Conservation (phyloP, 2,797 vertebrate species). For the Diplodus puntazzo region DNA sequence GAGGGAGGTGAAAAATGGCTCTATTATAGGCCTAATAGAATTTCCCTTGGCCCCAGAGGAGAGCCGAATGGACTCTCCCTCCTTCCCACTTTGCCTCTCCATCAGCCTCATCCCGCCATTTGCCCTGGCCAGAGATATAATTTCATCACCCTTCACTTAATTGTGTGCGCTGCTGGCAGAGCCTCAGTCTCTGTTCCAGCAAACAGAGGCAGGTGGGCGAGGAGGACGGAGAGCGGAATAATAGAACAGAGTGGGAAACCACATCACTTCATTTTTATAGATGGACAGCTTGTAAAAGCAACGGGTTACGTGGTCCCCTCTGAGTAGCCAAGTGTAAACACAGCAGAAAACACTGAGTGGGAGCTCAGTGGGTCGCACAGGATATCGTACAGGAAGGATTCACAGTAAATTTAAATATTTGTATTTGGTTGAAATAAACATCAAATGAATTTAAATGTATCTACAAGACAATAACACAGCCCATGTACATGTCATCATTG, state of each 20-base stretch:
- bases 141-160: conserved; percentile 84
- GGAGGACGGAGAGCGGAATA: conserved; percentile 63
- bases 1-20: conserved; percentile 80
- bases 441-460: neutral
- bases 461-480: neutral
- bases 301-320: conserved; percentile 58
- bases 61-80: conserved; percentile 78
- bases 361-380: conserved; percentile 26
- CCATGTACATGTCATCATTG: neutral
- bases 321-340: conserved; percentile 67
- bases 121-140: conserved; percentile 75
- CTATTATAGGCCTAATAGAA: conserved; percentile 80
- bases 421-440: neutral
- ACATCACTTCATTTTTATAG: conserved; percentile 79
- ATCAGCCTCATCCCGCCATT: conserved; percentile 75
- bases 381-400: conserved; percentile 2
- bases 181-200: conserved; percentile 64
- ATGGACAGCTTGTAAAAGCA: conserved; percentile 73
- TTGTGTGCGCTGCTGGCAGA: conserved; percentile 72
- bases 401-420: conserved; percentile 8
- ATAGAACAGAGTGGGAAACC: conserved; percentile 74
- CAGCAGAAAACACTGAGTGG: conserved; percentile 39
- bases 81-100: conserved; percentile 66
- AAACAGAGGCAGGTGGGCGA: conserved; percentile 74
- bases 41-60: conserved; percentile 75